Base-by-base conservation (phyloP, 2,888 invertebrate species). In the Meganola albula region DNA sequence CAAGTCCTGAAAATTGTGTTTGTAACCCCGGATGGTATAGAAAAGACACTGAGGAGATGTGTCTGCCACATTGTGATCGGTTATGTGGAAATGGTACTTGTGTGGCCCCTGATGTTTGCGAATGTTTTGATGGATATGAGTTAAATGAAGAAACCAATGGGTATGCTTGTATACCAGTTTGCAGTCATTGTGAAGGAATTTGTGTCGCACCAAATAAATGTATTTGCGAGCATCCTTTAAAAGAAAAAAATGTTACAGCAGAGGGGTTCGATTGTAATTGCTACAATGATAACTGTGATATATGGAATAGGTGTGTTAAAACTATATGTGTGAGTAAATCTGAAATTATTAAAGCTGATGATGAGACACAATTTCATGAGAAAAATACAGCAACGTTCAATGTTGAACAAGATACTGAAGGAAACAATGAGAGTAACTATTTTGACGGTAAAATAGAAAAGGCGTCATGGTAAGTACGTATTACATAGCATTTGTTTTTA, bases 51-150 rank as follows among this genome's bases (percentile, higher is more conserved):
- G 33, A 16, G 12, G 42, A 38, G 9, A 27, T 12, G 1, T 59
- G 58, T 10, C n/a, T 36, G 5, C 26, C 60, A 3, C 54, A 59
- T 24, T 62, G 62, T 14, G 38, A 51, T 11, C 10, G 33, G 2
- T 32, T 37, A 7, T 63, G 63, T 31, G 52, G 49, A 1, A 51
- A 60, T n/a, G 64, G 65, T 0, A 40, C 48, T 1, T 66, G 65
- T 12, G 16, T 53, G 0, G 46, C 45, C 12, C 63, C 60, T 11
- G 51, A 65, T 30, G 16, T 34, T 2, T 67, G 66, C 16, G 37
- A 46, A 13, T 67, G 65, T 30, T 20, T 40, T 21, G 11, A 25
- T 1, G 61, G 59, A 0, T 63, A 44, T 25, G 20, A 36, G 11
- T 12, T 43, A 7, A 9, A 37, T 22, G n/a, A 32, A 25, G 12